These are phyloP conservation scores for Griposia aprilina DNA, from an alignment of 2,888 invertebrate genomes.

Conservation along the genomic window DNA sequence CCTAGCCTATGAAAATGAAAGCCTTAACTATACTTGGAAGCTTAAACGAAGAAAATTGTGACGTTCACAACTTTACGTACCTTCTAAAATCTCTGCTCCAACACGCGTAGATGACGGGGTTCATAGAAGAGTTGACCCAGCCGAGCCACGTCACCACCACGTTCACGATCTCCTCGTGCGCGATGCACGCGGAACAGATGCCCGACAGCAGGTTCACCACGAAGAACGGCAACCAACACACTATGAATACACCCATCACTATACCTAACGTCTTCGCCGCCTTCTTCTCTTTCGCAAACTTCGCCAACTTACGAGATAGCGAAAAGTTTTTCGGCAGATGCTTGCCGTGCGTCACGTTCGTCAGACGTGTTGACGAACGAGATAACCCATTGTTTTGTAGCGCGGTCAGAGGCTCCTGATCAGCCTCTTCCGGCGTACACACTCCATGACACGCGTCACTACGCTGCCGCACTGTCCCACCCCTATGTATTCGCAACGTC, in stretches of 20 bases:
- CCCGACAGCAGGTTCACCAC: conserved; percentile 98
- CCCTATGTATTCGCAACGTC: conserved; percentile 97
- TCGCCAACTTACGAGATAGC: conserved; percentile 97
- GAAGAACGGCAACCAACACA: conserved; percentile 99
- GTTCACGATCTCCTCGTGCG: conserved; percentile 96
- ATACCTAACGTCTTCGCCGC: conserved; percentile 99
- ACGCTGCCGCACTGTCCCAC: conserved; percentile 94
- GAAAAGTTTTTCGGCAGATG: conserved; percentile 97
- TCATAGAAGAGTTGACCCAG: conserved; percentile 99
- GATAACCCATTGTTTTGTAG: conserved; percentile 94
- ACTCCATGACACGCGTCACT: conserved; percentile 89
- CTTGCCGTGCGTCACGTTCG: conserved; percentile 91
- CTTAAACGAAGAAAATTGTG: not conserved
- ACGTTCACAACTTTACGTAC: conserved; percentile 86
- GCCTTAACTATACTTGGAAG: not conserved
- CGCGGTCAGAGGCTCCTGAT: conserved; percentile 93
- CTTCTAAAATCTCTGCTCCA: conserved; percentile 99
- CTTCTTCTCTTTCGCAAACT: conserved; percentile 99
- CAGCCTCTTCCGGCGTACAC: conserved; percentile 93
- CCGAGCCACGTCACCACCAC: conserved; percentile 98
- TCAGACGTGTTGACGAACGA: conserved; percentile 92
- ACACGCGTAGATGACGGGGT: conserved; percentile 99
- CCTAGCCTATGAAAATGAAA: not conserved
- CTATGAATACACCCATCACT: conserved; percentile 98
- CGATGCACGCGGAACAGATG: conserved; percentile 96